These are phyloP conservation scores for Dipodomys ordii DNA, from an alignment of 2,113 vertebrate genomes.

Conservation along the genomic window DNA sequence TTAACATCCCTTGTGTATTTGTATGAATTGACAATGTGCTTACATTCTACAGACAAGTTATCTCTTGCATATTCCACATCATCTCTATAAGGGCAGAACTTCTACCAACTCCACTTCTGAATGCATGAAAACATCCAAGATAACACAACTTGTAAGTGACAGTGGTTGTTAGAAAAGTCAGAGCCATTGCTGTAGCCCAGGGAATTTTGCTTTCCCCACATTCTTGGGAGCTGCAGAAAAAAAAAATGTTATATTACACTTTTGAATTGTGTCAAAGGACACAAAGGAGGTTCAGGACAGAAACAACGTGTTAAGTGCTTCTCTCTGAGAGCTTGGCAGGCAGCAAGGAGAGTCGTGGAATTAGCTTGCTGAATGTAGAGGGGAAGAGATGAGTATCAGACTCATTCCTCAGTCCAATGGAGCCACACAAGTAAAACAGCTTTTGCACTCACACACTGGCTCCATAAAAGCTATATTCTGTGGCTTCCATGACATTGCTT, in stretches of 20 bases:
- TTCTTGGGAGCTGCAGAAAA: background rate
- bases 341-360: background rate
- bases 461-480: background rate
- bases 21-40: background rate
- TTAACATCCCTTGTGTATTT: background rate
- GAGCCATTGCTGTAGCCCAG: background rate
- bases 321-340: background rate
- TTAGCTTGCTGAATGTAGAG: background rate
- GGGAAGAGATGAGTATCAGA: background rate
- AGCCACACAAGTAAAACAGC: background rate
- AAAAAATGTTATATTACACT: fast-evolving
- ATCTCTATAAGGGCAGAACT: background rate
- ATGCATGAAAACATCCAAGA: background rate
- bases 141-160: background rate
- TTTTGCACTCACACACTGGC: background rate
- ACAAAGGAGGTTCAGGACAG: background rate
- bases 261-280: background rate
- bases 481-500: background rate
- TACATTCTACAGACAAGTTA: background rate
- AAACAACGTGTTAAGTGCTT: background rate
- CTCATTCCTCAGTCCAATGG: background rate
- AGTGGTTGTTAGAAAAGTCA: fast-evolving
- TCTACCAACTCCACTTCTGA: background rate
- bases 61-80: background rate
- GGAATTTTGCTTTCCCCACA: background rate